A percentile compares a stretch with the other conserved stretches of the same genome.
Evolutionary conservation across 2,113 vertebrate genomes (phyloP).

Genomic region (Embiotoca jacksoni): DNA sequence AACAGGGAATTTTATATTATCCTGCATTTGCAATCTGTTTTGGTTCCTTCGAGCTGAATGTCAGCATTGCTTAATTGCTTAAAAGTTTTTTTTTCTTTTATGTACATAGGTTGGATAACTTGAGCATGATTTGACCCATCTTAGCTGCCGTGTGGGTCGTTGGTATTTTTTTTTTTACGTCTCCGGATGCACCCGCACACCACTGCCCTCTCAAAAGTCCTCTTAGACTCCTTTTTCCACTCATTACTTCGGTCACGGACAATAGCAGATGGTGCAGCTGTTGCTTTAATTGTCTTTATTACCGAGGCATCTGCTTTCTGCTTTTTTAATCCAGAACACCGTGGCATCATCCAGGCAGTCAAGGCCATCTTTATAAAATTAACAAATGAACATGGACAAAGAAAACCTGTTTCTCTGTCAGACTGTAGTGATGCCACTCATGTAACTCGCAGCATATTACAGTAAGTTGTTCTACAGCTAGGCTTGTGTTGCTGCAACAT

Average conservation of each 20-base stretch:
- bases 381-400: slow-evolving; percentile 41
- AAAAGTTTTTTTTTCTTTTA: background rate
- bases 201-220: slow-evolving; percentile 26
- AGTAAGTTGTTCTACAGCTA: background rate
- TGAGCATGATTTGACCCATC: background rate
- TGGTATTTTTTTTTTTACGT: background rate
- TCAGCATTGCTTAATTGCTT: slow-evolving; percentile 8
- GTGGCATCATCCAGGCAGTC: slow-evolving; percentile 30
- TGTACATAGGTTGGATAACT: background rate
- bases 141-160: background rate
- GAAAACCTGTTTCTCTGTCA: slow-evolving; percentile 7
- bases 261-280: slow-evolving; percentile 75
- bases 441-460: slow-evolving; percentile 9
- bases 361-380: slow-evolving; percentile 50
- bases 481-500: background rate
- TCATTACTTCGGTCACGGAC: slow-evolving; percentile 70
- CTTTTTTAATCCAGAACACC: slow-evolving; percentile 64
- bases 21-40: slow-evolving; percentile 17
- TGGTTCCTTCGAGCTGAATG: slow-evolving; percentile 27
- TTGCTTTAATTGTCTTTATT: slow-evolving; percentile 79
- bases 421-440: background rate
- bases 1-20: slow-evolving; percentile 19
- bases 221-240: slow-evolving; percentile 44
- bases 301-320: slow-evolving; percentile 75
- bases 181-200: slow-evolving; percentile 17